A percentile compares a stretch with the other conserved stretches of the same genome.
Conservation (phyloP, 2,888 invertebrate species). For the Andrena flavipes region DNA sequence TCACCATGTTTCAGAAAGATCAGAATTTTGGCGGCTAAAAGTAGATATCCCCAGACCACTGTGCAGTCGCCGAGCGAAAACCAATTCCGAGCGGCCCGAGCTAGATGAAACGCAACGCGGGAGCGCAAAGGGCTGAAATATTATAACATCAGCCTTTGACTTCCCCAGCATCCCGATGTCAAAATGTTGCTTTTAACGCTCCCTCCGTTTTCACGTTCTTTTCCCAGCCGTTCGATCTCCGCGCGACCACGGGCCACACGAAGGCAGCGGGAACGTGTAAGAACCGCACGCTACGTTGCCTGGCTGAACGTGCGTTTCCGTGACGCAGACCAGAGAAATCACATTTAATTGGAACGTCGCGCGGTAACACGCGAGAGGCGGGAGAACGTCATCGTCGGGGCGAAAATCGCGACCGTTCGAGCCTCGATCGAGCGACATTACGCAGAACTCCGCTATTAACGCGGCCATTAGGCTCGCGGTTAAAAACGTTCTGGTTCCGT, state of each 20-base stretch:
- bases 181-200: neutral
- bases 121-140: neutral
- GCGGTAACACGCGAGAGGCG: slow-evolving; percentile 44
- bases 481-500: slow-evolving; percentile 51
- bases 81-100: neutral
- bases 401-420: slow-evolving; percentile 17
- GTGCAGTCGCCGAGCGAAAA: neutral
- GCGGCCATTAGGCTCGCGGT: slow-evolving; percentile 28
- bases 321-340: slow-evolving; percentile 47
- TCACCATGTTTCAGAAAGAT: no score
- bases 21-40: no score
- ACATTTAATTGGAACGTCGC: slow-evolving; percentile 43
- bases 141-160: neutral
- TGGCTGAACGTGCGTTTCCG: slow-evolving; percentile 29
- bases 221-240: neutral
- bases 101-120: neutral
- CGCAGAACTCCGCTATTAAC: slow-evolving; percentile 26
- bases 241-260: neutral
- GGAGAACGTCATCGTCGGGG: slow-evolving; percentile 23
- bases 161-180: neutral
- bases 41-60: no score
- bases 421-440: slow-evolving; percentile 25
- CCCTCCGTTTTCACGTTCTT: neutral
- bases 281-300: slow-evolving; percentile 14
- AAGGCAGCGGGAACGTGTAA: neutral